Base-by-base conservation (phyloP, 2,113 vertebrate species). In the Cyanistes caeruleus region DNA sequence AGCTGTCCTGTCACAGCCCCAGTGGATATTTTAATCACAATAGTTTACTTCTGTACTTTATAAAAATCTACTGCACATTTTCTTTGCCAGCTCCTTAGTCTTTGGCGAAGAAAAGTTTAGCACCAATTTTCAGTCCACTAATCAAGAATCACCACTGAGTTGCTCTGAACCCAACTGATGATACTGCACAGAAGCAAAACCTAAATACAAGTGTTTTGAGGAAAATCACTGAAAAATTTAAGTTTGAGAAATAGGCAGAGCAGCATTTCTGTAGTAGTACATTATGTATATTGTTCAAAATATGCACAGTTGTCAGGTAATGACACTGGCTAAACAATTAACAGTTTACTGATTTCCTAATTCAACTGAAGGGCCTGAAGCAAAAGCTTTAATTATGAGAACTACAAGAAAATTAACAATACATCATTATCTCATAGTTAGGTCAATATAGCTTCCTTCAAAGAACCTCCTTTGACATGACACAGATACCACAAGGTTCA, bases 1-100 rank as follows among this genome's bases (percentile, higher is more conserved):
- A 97, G 96, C 93, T 95, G 96, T 93, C 80, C 49, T 72, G 60
- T 48, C 82, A 78, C 25, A 51, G 49, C 23, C 46, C 21, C 49
- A 37, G 18, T 51, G 37, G 28, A 9, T 69, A 74, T 51, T 91
- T 94, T 90, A 64, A 85, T 84, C 79, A 90, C 72, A 84, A 9
- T 2, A 80, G 27, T 70, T 95, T 90, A 83, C 48, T 93, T 77
- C 85, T 52, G 19, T 33, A 74, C 31, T 90, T 90, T 5, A 64
- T 41, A 63, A 88, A 80, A 85, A 88, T 43, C 68, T 85, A 80
- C 22, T 0, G 0, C 30, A 59, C 19, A 3, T 5, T 52, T 5
- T 46, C 49, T n/a, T 33, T 76, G 82, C 37, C 83, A 90, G 43
- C 22, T 85, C 43, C 35, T 67, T 43, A 30, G 13, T 8, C 31